Evolutionary conservation across 2,797 vertebrate species (phyloP), one percentile per base, ranked within the genome.

Genomic region (Ammospiza maritima): DNA sequence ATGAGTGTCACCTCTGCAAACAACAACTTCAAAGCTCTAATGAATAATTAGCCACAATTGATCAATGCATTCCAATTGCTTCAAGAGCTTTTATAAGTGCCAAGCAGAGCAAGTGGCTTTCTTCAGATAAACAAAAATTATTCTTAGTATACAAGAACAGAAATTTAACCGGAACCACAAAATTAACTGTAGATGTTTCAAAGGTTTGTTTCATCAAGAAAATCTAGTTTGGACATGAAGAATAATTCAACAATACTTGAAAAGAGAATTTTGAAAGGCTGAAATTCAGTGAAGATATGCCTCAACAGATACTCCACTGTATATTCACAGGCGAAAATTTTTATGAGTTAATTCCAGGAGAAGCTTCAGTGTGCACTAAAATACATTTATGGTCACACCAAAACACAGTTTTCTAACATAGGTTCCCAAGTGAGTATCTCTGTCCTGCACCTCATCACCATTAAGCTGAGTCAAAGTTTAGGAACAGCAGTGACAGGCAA

Each of bases 31-130:
- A 77, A 83, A 88, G 76, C 72, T 78, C 48, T 89, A 85, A 85
- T 42, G 73, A 67, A 26, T 90, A 93, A 90, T 89, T 93, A 94
- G 85, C 65, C 58, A 72, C 42, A 74, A 90, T 5, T 85, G 83
- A 97, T 94, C 87, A 89, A 75, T 5, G 38, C 29, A 73, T 80
- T 88, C 27, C 70, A 88, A 85, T 54, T 71, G 72, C 83, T 92
- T 80, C 72, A 66, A 94, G 86, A 92, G 72, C 58, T 90, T 80
- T 65, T 18, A 4, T 4, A 36, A 85, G 48, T 71, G 64, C 42
- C 81, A 82, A 87, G 57, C 29, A 90, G 75, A 89, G 77, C 66
- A 87, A 83, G 47, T 11, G 20, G 15, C 34, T 66, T 84, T 81
- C 73, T 77, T 77, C 71, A 73, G 70, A 91, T 67, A 89, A 94